These are phyloP conservation scores for Dromaius novaehollandiae DNA, from an alignment of 2,113 vertebrate species.

Conservation along the genomic window DNA sequence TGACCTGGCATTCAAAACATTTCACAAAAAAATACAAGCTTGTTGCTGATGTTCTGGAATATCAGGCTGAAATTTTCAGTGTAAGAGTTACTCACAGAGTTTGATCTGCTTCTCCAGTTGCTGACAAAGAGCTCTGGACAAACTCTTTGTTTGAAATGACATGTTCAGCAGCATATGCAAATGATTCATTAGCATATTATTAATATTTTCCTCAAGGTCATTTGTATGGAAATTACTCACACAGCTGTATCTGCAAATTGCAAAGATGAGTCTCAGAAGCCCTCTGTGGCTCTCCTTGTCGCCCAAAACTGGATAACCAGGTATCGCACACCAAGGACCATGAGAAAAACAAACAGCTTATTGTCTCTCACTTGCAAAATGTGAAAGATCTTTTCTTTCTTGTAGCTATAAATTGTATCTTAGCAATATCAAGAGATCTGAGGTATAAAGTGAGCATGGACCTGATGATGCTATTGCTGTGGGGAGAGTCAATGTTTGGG, in stretches of 20 bases:
- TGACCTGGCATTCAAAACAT: neutral
- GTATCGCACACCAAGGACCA: neutral
- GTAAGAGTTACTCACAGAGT: neutral
- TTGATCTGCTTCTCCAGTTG: neutral
- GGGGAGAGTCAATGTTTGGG: neutral
- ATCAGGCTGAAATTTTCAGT: neutral
- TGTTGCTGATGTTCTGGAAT: neutral
- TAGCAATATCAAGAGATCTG: neutral
- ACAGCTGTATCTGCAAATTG: neutral
- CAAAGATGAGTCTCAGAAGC: neutral
- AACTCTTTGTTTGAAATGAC: conserved; percentile 14
- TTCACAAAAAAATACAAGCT: neutral
- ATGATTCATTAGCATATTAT: neutral
- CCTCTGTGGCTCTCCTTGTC: neutral
- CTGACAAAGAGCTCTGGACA: conserved; percentile 1
- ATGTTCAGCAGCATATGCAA: neutral
- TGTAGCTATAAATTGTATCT: neutral
- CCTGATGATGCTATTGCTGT: neutral
- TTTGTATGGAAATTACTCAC: conserved; percentile 10
- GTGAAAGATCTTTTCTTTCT: neutral
- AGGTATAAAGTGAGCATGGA: neutral
- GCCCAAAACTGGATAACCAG: neutral
- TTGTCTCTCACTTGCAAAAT: neutral
- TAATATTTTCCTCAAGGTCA: conserved; percentile 42
- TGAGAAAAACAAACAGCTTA: neutral